phyloP scores from a whole-genome alignment of 2,888 invertebrate genomes.

The Drosophila formosana region DNA sequence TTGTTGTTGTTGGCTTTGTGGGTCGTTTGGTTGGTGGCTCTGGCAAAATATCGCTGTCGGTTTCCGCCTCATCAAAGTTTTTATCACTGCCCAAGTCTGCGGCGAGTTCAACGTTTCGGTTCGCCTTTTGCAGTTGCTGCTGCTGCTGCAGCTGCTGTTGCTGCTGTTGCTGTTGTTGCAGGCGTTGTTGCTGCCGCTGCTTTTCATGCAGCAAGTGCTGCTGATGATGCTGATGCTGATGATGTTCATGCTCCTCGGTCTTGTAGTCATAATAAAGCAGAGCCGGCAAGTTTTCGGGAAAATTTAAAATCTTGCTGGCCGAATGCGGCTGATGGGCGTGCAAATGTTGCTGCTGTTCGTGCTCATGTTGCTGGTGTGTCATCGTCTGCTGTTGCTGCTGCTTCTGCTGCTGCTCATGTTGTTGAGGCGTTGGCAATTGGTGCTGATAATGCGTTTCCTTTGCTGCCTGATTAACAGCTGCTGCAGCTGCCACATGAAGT shows the following conservation, averaged over 20 bases:
- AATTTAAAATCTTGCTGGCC: conserved; percentile 82
- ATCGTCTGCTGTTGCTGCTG: conserved; percentile 42
- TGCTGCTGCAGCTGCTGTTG: conserved; percentile 46
- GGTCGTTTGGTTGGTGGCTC: conserved; percentile 83
- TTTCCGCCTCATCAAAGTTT: conserved; percentile 76
- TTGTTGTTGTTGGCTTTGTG: conserved; percentile 42
- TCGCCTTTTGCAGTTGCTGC: conserved; percentile 45
- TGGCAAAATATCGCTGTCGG: conserved; percentile 83
- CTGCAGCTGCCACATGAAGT: conserved; percentile 35
- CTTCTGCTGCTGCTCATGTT: conserved; percentile 40
- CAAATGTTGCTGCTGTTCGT: conserved; percentile 46
- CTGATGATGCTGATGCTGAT: conserved; percentile 83
- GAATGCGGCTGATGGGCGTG: conserved; percentile 61
- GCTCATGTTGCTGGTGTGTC: conserved; percentile 47
- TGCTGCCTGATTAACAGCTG: conserved; percentile 68
- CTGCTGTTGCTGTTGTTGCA: conserved; percentile 55
- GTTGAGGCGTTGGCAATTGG: conserved; percentile 45
- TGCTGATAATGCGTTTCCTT: conserved; percentile 71
- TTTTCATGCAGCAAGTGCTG: conserved; percentile 81
- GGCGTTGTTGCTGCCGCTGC: conserved; percentile 63
- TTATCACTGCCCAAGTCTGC: conserved; percentile 65
- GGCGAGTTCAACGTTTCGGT: conserved; percentile 47
- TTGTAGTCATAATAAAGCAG: conserved; percentile 84
- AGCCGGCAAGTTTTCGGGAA: conserved; percentile 84
- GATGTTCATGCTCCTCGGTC: conserved; percentile 84